Conservation (phyloP, 2,797 vertebrate genomes). For the Rhynchotus rufescens region DNA sequence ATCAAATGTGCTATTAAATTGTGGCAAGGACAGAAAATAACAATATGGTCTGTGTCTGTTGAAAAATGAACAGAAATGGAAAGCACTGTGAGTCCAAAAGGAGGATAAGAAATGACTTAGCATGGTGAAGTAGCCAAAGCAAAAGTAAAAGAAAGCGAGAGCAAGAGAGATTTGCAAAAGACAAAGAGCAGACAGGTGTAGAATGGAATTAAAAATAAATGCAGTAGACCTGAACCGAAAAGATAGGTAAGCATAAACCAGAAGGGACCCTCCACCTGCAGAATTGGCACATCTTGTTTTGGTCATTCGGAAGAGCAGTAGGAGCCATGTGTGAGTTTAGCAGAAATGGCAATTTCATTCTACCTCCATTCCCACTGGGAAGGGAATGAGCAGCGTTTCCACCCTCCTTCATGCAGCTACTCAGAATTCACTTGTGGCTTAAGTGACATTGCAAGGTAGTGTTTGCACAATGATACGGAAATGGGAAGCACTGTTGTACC, state of each 20-base stretch:
- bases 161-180: background rate
- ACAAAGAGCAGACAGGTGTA: background rate
- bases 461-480: background rate
- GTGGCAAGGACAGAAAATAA: background rate
- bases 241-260: background rate
- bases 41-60: background rate
- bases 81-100: background rate
- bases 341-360: background rate
- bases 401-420: background rate
- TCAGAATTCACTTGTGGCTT: background rate
- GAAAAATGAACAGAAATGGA: background rate
- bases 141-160: background rate
- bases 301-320: background rate
- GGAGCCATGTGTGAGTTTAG: background rate
- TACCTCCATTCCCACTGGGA: rapidly evolving
- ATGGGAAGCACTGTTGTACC: background rate
- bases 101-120: background rate
- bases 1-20: background rate
- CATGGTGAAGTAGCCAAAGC: background rate
- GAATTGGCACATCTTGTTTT: rapidly evolving
- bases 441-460: background rate
- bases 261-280: background rate
- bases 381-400: background rate
- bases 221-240: background rate
- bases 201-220: background rate